Evolutionary conservation across 2,113 vertebrate genomes (phyloP).

Genomic region (Grammomys surdaster): DNA sequence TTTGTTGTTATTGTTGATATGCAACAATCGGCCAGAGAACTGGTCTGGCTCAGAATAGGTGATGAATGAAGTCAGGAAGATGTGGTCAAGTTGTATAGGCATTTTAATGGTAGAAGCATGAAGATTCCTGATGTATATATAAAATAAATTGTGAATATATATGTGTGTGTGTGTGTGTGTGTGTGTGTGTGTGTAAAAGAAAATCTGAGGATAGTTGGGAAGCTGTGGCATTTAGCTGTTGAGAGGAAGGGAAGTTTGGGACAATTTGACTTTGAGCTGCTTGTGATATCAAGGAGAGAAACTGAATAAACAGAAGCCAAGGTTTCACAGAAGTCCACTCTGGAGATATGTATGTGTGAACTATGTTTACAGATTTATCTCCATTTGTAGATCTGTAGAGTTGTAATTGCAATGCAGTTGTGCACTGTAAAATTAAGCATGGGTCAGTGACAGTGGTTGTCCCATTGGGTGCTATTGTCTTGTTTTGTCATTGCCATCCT

Average conservation of each 20-base stretch:
- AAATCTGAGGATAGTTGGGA: not conserved
- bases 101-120: no score
- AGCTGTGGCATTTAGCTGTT: not conserved
- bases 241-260: not conserved
- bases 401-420: not conserved
- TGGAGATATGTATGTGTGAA: not conserved
- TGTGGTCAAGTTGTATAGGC: no score
- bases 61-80: not conserved
- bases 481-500: no score
- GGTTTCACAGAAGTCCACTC: not conserved
- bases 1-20: not conserved
- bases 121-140: not conserved
- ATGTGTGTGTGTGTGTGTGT: no score
- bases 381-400: no score
- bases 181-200: not conserved
- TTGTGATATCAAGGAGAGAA: not conserved
- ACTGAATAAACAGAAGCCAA: not conserved
- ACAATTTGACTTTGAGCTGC: not conserved
- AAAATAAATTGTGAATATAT: no score
- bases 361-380: not conserved
- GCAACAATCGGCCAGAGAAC: not conserved
- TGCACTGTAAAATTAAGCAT: not conserved
- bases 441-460: no score
- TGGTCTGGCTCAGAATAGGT: not conserved
- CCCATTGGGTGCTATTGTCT: not conserved